Evolutionary conservation across 2,888 invertebrate species (phyloP).

Genomic region (Furcula furcula): DNA sequence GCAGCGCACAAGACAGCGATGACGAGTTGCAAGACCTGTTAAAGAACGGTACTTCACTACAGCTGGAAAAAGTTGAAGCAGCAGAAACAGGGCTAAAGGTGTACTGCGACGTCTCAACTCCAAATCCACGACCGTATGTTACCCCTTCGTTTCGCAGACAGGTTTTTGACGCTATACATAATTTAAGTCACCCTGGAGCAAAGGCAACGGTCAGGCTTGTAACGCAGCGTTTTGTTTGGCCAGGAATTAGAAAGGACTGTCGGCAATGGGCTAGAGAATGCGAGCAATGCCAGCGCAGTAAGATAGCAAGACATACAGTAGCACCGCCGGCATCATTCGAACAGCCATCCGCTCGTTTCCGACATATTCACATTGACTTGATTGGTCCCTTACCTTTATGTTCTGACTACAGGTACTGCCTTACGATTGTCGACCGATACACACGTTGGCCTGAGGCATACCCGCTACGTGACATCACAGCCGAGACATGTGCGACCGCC

Average conservation of each 20-base stretch:
- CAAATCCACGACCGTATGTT: not conserved
- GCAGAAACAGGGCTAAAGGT: slow-evolving; percentile 7
- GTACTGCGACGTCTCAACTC: slow-evolving; percentile 10
- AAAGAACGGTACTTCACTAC: slow-evolving; percentile 6
- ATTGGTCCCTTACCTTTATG: slow-evolving; percentile 24
- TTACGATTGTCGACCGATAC: slow-evolving; percentile 32
- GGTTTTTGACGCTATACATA: slow-evolving; percentile 1
- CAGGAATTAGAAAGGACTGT: slow-evolving; percentile 40
- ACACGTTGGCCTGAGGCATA: slow-evolving; percentile 50
- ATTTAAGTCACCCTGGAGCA: slow-evolving; percentile 4
- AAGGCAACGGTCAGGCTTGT: not conserved
- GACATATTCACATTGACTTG: slow-evolving; percentile 39
- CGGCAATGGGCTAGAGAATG: slow-evolving; percentile 38
- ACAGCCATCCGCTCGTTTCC: slow-evolving; percentile 30
- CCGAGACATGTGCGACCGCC: slow-evolving; percentile 42
- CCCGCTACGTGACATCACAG: slow-evolving; percentile 44
- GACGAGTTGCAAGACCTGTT: slow-evolving; percentile 14
- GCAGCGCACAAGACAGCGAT: slow-evolving; percentile 16
- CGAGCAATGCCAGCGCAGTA: slow-evolving; percentile 40
- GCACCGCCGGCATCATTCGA: not conserved
- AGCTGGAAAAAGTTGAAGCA: slow-evolving; percentile 10
- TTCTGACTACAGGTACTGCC: slow-evolving; percentile 21
- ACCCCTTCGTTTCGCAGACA: not conserved
- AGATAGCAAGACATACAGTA: slow-evolving; percentile 30
- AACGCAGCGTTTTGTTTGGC: slow-evolving; percentile 3